Conservation (phyloP, 2,797 vertebrate species). For the Coranthus polyacanthus region DNA sequence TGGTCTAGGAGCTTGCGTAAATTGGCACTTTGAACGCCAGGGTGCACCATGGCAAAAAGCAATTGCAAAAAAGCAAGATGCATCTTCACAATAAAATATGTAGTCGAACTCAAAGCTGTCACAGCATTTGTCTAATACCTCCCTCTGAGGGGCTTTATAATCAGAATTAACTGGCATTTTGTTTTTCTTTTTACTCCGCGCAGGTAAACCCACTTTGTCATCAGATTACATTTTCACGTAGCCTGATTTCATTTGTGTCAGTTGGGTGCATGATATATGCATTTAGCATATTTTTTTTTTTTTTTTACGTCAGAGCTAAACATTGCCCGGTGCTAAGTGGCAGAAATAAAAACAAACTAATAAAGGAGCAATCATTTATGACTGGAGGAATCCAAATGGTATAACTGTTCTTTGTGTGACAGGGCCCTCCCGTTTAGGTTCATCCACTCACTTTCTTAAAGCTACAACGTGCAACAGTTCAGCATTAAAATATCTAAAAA, state of each 20-base stretch:
- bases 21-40: slow-evolving; percentile 64
- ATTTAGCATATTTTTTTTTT: neutral
- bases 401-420: too few relatives aligned
- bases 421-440: neutral
- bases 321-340: neutral
- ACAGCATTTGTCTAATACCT: slow-evolving; percentile 18
- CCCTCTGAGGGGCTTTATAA: slow-evolving; percentile 26
- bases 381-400: neutral
- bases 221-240: slow-evolving; percentile 28
- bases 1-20: slow-evolving; percentile 32
- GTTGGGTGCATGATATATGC: too few relatives aligned
- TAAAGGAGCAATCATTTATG: neutral
- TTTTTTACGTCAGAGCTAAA: neutral
- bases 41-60: slow-evolving; percentile 46
- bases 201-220: slow-evolving; percentile 23
- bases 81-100: slow-evolving; percentile 24
- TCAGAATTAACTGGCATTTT: slow-evolving; percentile 55
- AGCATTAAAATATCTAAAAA: too few relatives aligned
- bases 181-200: slow-evolving; percentile 26
- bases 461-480: too few relatives aligned
- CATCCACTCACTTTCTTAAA: neutral
- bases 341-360: slow-evolving; percentile 2
- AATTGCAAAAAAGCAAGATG: slow-evolving; percentile 27
- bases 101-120: slow-evolving; percentile 35
- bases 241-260: too few relatives aligned